Evolutionary conservation across 2,113 vertebrate species (phyloP), one percentile per base, ranked within the genome.

Genomic region (Spheniscus mendiculus): DNA sequence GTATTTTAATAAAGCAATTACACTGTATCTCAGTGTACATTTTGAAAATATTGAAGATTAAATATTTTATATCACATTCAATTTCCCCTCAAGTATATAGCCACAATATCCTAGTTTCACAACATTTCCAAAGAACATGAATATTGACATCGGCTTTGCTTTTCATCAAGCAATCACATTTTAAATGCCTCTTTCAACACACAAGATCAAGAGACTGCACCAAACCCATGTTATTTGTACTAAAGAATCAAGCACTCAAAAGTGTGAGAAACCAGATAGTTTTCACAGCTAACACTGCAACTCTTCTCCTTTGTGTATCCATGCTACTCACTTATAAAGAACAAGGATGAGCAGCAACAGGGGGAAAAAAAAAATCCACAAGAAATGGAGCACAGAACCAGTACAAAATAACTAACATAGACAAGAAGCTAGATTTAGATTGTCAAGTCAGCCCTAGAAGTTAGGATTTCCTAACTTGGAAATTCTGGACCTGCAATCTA

Each of bases 251-350:
- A 83, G 25, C 9, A 47, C 17, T 45, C 15, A 47, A 55, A 89
- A 94, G 6, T 16, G n/a, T 25, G 9, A 49, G 7, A 85, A 93
- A 87, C 3, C 3, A 44, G 1, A 10, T 6, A 18, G 44, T 65
- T 90, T 72, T 66, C 40, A 66, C 59, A 92, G 38, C 18, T 77
- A 80, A 73, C 40, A 36, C 5, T 38, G 32, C 50, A 83, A 83
- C 49, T 79, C 9, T 36, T 66, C 34, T 45, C 4, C 12, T 55
- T 30, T 52, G 2, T 0, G 0, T 8, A 74, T 10, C 12, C 22
- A 70, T 45, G 16, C n/a, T 27, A 42, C 4, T 32, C 40, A 30
- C 7, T 69, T 79, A 79, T 0, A 21, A 78, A 84, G 13, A 3
- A 61, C 23, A 61, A 67, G 15, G 12, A 83, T 7, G 8, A 69